Evolutionary conservation across 2,113 vertebrate genomes (phyloP).

Genomic region (Athene noctua): DNA sequence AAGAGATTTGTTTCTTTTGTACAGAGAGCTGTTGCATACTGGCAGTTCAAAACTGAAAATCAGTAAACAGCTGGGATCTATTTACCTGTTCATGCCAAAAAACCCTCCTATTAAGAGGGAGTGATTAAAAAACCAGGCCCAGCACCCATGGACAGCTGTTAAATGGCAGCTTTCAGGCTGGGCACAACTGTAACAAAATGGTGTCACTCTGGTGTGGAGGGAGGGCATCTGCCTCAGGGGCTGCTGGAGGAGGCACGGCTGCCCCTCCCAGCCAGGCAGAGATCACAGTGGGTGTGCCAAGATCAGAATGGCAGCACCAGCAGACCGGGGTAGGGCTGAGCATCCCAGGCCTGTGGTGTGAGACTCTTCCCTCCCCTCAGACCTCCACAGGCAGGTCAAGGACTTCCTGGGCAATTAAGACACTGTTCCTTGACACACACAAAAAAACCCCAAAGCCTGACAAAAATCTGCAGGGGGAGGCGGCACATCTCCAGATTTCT

Average conservation of each 20-base stretch:
- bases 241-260: background rate
- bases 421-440: background rate
- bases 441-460: background rate
- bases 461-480: background rate
- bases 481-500: background rate
- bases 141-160: accelerated
- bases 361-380: background rate
- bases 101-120: background rate
- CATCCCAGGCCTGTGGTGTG: background rate
- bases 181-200: background rate
- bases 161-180: too few relatives aligned
- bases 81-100: background rate
- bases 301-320: background rate
- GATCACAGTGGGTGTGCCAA: too few relatives aligned
- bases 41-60: background rate
- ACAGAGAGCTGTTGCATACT: background rate
- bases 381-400: too few relatives aligned
- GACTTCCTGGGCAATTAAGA: too few relatives aligned
- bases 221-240: too few relatives aligned
- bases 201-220: too few relatives aligned
- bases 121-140: too few relatives aligned
- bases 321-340: too few relatives aligned
- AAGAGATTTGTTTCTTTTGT: background rate
- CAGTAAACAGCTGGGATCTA: background rate
- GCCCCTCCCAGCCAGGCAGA: too few relatives aligned